Evolutionary conservation across 2,888 invertebrate genomes (phyloP).

Genomic region (Sphinx pinastri): DNA sequence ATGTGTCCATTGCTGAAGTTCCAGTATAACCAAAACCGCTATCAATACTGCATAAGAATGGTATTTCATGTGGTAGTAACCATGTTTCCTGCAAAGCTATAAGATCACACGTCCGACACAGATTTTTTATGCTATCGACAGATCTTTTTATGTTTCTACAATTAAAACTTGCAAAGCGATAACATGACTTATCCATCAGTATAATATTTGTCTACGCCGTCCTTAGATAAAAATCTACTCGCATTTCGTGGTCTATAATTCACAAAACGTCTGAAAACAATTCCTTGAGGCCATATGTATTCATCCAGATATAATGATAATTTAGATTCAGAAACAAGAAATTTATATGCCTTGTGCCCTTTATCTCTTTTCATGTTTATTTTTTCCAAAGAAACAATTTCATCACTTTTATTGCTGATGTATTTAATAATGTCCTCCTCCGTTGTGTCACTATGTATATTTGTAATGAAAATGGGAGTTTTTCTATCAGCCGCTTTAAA

Average conservation of each 20-base stretch:
- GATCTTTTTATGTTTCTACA: conserved; percentile 6
- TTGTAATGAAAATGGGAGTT: conserved; percentile 1
- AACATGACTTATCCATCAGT: too few relatives aligned
- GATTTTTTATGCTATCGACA: neutral
- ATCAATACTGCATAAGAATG: too few relatives aligned
- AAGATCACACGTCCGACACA: too few relatives aligned
- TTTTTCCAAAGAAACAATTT: conserved; percentile 3
- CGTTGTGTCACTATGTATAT: conserved; percentile 1
- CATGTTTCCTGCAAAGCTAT: too few relatives aligned
- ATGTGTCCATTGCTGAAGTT: too few relatives aligned
- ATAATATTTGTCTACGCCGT: too few relatives aligned
- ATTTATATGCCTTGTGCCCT: conserved; percentile 7
- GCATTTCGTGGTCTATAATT: neutral
- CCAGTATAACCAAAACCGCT: too few relatives aligned
- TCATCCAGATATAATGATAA: conserved; percentile 9
- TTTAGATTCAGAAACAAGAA: neutral
- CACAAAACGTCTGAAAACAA: conserved; percentile 3
- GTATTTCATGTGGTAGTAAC: too few relatives aligned
- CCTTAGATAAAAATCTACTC: neutral
- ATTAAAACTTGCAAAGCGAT: conserved; percentile 4
- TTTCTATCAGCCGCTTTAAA: conserved; percentile 4
- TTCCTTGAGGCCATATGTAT: conserved; percentile 3
- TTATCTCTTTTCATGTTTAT: conserved; percentile 6
- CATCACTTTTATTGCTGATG: neutral
- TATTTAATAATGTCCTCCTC: neutral